Base-by-base conservation (phyloP, 1,140 invertebrate species). In the Drosophila pectinifera region DNA sequence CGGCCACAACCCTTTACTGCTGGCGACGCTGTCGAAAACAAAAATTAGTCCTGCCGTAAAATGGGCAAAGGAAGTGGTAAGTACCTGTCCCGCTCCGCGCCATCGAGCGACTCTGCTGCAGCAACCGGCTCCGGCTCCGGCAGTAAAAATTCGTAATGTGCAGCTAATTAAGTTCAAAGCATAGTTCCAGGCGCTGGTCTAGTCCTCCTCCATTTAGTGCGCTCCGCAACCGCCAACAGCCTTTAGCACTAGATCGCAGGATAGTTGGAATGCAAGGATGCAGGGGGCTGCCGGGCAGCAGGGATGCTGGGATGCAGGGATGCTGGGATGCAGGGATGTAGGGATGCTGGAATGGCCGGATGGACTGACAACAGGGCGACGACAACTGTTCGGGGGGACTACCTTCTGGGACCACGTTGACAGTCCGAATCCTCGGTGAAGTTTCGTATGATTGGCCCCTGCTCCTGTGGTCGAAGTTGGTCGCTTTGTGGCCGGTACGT, bases 91-190 rank as follows among this genome's bases (percentile, higher is more conserved):
- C 22, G 20, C 56, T 61, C 18, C 18, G 28, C 61, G 38, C 54
- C 42, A 69, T 56, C 48, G 68, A 20, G 42, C 58, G 65, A 74
- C 76, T 53, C 49, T 53, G 31, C 31, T 84, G 83, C 84, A 88
- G 83, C 69, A 69, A 68, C 83, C 49, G 64, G 73, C 57, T 57
- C 54, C 73, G 67, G 54, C 84, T 57, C 54, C 73, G 67, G 54
- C 84, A 88, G 84, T 89, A 88, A 88, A 88, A 88, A 89, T 88
- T 88, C 77, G 84, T 90, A 89, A 89, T 89, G 85, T 80, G 84
- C 84, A 78, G 80, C 84, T 89, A 89, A 89, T 89, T 89, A 89
- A 89, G 84, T 89, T 89, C 84, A 89, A 89, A 89, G 84, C 85
- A 84, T 75, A 53, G 77, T 82, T 90, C 31, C 73, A 83, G 84